Evolutionary conservation across 2,797 vertebrate species (phyloP).

Genomic region (Eulemur albifrons): DNA sequence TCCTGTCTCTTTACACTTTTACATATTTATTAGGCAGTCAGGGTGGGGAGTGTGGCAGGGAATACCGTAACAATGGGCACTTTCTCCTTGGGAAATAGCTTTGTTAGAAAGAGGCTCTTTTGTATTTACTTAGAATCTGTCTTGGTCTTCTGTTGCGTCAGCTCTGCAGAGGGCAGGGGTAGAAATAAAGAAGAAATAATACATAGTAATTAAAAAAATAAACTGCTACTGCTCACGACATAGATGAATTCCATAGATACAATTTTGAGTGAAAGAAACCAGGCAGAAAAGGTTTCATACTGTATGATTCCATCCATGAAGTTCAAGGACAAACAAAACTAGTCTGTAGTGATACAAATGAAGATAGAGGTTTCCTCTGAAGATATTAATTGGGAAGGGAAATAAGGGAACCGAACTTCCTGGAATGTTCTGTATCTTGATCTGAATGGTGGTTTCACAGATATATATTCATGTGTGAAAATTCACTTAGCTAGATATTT

Average conservation of each 20-base stretch:
- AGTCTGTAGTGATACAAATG: background rate
- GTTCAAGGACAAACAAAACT: background rate
- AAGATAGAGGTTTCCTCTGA: background rate
- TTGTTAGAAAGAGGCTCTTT: background rate
- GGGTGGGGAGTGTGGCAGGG: background rate
- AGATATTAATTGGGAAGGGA: background rate
- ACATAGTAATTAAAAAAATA: background rate
- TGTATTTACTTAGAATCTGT: background rate
- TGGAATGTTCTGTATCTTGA: background rate
- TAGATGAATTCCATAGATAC: background rate
- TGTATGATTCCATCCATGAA: background rate
- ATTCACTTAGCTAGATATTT: background rate
- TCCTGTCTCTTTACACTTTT: background rate
- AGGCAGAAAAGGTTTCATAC: background rate
- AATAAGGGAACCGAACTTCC: background rate
- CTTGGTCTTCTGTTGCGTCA: background rate
- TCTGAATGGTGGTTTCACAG: background rate
- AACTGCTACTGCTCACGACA: background rate
- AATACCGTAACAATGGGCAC: rapidly evolving
- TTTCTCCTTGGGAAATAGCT: background rate
- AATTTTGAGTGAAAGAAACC: background rate
- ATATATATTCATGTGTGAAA: background rate
- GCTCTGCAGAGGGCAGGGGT: background rate
- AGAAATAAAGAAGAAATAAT: background rate
- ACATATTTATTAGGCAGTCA: background rate